phyloP scores from a whole-genome alignment of 2,888 invertebrate species.

The Villa cingulata region DNA sequence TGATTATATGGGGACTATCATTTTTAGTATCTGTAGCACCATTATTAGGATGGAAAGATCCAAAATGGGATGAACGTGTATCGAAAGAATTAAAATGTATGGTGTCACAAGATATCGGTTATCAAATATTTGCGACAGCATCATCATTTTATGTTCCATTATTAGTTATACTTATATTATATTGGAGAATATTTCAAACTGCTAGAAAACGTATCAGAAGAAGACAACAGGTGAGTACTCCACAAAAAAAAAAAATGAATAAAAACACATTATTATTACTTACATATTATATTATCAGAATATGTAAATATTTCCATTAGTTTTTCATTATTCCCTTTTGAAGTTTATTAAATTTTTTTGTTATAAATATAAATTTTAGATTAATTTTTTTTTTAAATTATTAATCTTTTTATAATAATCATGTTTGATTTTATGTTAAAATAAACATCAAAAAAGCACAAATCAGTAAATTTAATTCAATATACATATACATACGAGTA shows the following conservation, averaged over 20 bases:
- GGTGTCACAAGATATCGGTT: conserved; percentile 72
- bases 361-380: no score
- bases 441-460: no score
- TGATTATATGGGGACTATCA: conserved; percentile 70
- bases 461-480: no score
- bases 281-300: conserved; percentile 1
- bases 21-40: conserved; percentile 79
- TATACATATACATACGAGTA: no score
- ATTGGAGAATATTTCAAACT: conserved; percentile 82
- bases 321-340: no score
- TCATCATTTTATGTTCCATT: conserved; percentile 87
- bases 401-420: no score
- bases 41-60: conserved; percentile 68
- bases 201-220: conserved; percentile 62
- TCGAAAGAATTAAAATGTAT: conserved; percentile 55
- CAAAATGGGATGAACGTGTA: conserved; percentile 42
- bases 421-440: no score
- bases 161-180: conserved; percentile 72
- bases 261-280: background rate
- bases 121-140: conserved; percentile 79
- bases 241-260: background rate
- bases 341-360: no score
- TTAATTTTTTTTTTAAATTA: no score
- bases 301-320: conserved; percentile 1
- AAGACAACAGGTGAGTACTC: conserved; percentile 39